phyloP scores from a whole-genome alignment of 1,140 invertebrate genomes.

The Sycobia sp. region DNA sequence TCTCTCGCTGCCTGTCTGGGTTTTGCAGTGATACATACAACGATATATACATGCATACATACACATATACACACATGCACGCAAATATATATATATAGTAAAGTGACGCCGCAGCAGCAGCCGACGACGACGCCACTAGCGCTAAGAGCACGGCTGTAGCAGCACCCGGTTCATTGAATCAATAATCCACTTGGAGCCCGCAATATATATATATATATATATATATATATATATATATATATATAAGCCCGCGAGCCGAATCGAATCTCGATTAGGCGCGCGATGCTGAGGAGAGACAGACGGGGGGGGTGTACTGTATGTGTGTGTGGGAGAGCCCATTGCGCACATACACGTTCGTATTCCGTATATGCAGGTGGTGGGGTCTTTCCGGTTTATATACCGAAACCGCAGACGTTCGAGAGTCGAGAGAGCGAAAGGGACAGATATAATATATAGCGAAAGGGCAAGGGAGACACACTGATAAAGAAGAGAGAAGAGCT shows the following conservation, averaged over 20 bases:
- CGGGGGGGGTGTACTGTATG: not conserved
- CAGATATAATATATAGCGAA: not conserved
- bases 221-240: too few relatives aligned
- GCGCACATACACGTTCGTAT: not conserved
- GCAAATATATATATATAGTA: too few relatives aligned
- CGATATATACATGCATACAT: too few relatives aligned
- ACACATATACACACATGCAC: too few relatives aligned
- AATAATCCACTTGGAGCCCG: slow-evolving; percentile 31
- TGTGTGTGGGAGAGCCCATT: not conserved
- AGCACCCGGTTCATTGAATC: slow-evolving; percentile 32
- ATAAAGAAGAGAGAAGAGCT: not conserved
- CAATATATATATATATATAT: too few relatives aligned
- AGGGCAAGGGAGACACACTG: not conserved
- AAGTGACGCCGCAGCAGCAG: too few relatives aligned
- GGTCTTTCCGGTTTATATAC: not conserved
- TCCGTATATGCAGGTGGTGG: too few relatives aligned
- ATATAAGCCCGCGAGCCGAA: slow-evolving; percentile 29
- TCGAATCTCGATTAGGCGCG: slow-evolving; percentile 33
- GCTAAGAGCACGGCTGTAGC: too few relatives aligned
- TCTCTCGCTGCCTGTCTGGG: too few relatives aligned
- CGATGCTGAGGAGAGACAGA: not conserved
- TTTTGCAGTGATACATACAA: too few relatives aligned
- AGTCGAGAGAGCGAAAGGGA: not conserved
- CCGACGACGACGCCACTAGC: too few relatives aligned
- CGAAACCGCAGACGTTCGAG: slow-evolving; percentile 12